Base-by-base conservation (phyloP, 1,140 invertebrate species). In the Luehdorfia chinensis region DNA sequence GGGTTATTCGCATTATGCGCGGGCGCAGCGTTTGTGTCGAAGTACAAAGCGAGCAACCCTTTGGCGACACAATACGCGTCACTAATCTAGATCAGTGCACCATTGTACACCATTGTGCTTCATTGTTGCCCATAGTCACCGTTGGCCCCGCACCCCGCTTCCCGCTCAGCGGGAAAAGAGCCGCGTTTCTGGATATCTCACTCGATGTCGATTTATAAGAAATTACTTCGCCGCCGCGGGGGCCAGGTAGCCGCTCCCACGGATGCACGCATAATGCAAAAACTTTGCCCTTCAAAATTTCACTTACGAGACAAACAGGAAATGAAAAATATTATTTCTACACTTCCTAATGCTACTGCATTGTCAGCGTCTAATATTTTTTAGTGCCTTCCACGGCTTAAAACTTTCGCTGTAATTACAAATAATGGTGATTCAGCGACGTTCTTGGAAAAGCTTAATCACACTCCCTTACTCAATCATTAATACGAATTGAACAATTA, bases 11-110 rank as follows among this genome's bases (percentile, higher is more conserved):
- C 62, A 77, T 80, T 75, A 76, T 76, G 69, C 65, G 60, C 60
- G 52, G 61, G 34, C 72, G 68, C 67, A 66, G 44, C 58, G 59
- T 67, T 71, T 77, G 68, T 62, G 55, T 59, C 23, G 52, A 52
- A 55, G 50, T 74, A n/a, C 74, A 84, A 76, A 68, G 60, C 39
- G 59, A 47, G 55, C 69, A 85, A 85, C 81, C 81, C 81, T 85
- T 85, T 85, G 75, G 81, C 66, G 75, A 80, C 75, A 85, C 81
- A 85, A 85, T 80, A 58, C 66, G 77, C 75, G 67, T 84, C 76
- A 84, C 77, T 85, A 85, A 85, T 85, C 81, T 85, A 85, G 81
- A 85, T 85, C 76, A 74, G 75, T 75, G 78, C 60, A 60, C 68
- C 71, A 78, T 83, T 83, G 75, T 84, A 60, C 27, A 39, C 55